Evolutionary conservation across 2,113 vertebrate genomes (phyloP), one percentile per base, ranked within the genome.

Genomic region (Phyllopteryx taeniolatus): DNA sequence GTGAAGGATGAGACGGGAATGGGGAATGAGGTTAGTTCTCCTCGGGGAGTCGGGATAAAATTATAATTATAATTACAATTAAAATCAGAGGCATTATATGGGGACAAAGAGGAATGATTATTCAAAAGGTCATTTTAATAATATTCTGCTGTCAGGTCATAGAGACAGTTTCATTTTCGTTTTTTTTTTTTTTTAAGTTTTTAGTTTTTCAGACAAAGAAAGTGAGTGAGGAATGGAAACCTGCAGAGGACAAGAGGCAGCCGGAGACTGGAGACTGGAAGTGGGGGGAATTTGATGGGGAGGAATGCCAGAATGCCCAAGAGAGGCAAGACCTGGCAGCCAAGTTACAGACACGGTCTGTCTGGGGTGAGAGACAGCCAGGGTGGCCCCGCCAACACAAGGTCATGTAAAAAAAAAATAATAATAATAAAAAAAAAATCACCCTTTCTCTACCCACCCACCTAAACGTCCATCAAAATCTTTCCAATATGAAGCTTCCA

Each of bases 221-320:
- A 79, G 56, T 13, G 70, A 83, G 67, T 20, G 47, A 83, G 81
- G 72, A 83, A 80, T 84, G 77, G 80, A 87, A 87, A 75, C 66
- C 66, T 75, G 79, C 75, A 79, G 64, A 88, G 79, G 72, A 74
- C 74, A 82, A 71, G 75, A 88, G 86, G 88, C 85, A 89, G 87
- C 81, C 82, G 80, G 81, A 85, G 87, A 77, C 67, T 83, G 84
- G 84, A 83, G 83, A 81, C 64, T 64, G 81, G 70, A 1, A 33
- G 15, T 10, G 83, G 73, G 74, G 83, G 81, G 60, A 1, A 22
- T 15, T 83, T 65, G 89, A 88, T 87, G 85, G 87, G 82, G 76
- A 88, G 89, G 91, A 94, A 96, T 95, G 94, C 93, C 93, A 92
- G 91, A 96, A 96, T 94, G 93, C 95, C 95, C 95, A 92, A 92